Conservation (phyloP, 2,797 vertebrate species). For the Phrynocephalus guinanensis region DNA sequence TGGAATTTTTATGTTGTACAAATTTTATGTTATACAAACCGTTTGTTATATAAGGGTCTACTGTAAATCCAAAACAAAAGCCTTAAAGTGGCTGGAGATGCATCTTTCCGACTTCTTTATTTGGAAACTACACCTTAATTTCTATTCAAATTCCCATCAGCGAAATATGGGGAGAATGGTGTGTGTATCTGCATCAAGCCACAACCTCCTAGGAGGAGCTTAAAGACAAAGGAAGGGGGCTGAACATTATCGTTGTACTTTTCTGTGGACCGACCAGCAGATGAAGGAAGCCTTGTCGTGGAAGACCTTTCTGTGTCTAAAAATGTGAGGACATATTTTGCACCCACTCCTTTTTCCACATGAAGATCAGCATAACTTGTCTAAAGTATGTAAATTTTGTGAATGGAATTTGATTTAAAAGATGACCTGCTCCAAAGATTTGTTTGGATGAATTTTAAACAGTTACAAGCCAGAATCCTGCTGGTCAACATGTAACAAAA, state of each 20-base stretch:
- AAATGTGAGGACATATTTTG: not conserved
- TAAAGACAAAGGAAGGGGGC: not conserved
- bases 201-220: not conserved
- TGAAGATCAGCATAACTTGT: accelerated
- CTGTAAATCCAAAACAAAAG: not conserved
- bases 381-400: accelerated
- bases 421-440: too few relatives aligned
- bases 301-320: not conserved
- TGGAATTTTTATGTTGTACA: too few relatives aligned
- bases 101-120: not conserved
- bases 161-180: not conserved
- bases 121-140: not conserved
- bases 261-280: too few relatives aligned
- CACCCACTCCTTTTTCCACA: not conserved
- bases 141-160: not conserved
- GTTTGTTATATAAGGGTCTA: too few relatives aligned
- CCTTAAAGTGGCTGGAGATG: not conserved
- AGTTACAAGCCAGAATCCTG: too few relatives aligned
- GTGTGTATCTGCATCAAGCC: not conserved
- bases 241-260: not conserved
- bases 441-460: too few relatives aligned
- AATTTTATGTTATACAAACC: too few relatives aligned
- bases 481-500: too few relatives aligned
- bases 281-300: not conserved
- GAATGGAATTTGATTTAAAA: too few relatives aligned